Conservation (phyloP, 2,797 vertebrate species). For the Thamnophis elegans region DNA sequence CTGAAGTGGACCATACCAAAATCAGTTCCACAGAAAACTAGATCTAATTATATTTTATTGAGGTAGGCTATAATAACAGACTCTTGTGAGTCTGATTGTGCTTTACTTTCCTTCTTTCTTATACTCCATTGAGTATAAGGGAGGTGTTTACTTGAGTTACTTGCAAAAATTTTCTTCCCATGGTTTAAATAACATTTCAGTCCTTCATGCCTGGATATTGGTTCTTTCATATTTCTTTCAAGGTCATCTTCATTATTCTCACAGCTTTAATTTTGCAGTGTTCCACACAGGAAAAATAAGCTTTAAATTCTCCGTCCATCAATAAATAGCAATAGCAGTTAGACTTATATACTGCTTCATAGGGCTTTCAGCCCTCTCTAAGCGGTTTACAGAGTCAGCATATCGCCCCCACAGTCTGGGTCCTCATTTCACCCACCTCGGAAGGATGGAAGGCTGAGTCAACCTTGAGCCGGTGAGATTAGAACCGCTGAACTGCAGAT, state of each 20-base stretch:
- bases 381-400: too few relatives aligned
- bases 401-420: too few relatives aligned
- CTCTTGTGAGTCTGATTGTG: not conserved
- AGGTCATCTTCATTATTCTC: not conserved
- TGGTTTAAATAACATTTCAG: not conserved
- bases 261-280: not conserved
- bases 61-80: not conserved
- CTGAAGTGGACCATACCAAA: not conserved
- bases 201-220: not conserved
- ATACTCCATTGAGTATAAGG: not conserved
- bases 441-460: too few relatives aligned
- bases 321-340: too few relatives aligned
- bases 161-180: not conserved
- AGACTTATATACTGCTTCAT: too few relatives aligned
- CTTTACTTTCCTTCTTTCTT: not conserved
- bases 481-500: too few relatives aligned
- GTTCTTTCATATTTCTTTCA: not conserved
- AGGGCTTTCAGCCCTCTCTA: too few relatives aligned
- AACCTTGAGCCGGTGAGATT: too few relatives aligned
- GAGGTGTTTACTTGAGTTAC: not conserved
- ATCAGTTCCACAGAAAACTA: not conserved
- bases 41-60: not conserved
- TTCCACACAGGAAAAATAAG: not conserved
- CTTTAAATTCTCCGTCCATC: not conserved
- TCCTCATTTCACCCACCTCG: too few relatives aligned